Evolutionary conservation across 2,888 invertebrate genomes (phyloP), one percentile per base, ranked within the genome.

Genomic region (Fabriciana adippe): DNA sequence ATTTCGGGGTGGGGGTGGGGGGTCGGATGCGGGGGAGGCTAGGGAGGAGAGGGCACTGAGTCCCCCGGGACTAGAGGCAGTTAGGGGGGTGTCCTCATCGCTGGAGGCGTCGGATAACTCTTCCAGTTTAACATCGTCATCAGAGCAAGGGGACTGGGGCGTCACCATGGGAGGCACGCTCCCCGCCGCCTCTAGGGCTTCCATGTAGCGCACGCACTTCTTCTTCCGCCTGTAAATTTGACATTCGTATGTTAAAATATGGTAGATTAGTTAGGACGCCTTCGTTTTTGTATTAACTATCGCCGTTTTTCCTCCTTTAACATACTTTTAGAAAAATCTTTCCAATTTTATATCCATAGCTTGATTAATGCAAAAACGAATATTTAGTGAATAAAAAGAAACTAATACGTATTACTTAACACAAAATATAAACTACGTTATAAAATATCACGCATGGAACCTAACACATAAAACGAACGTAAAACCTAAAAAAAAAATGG

Each of bases 151-250:
- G 82, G 97, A 97, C 81, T 96, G 97, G 76, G 96, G 93, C 84
- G 96, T 96, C 88, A 95, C 96, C 84, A 87, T 95, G 79, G 96
- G 96, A 81, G 96, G 95, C 79, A 95, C 96, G 80, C 94, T 95
- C 78, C 94, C 95, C 79, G 94, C 82, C 89, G 87, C 95, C 88
- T 90, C 95, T 93, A 91, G 94, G 93, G 96, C 95, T 93, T 97
- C 98, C 96, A 97, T 96, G 94, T 98, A 98, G 79, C 98, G 96
- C 85, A 98, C 97, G 94, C 98, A 98, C 93, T 98, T 98, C 93
- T 98, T 98, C 95, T 98, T 98, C 94, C 98, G 97, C 94, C 98
- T 98, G 94, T 6, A 94, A 94, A 73, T 16, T 72, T 70, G 35
- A 8, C 55, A 53, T n/a, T 47, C 45, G 8, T 21, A 53, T 18